A percentile compares a stretch with the other conserved stretches of the same genome.
phyloP scores from a whole-genome alignment of 2,888 invertebrate species.

The Scaptomyza reducta region DNA sequence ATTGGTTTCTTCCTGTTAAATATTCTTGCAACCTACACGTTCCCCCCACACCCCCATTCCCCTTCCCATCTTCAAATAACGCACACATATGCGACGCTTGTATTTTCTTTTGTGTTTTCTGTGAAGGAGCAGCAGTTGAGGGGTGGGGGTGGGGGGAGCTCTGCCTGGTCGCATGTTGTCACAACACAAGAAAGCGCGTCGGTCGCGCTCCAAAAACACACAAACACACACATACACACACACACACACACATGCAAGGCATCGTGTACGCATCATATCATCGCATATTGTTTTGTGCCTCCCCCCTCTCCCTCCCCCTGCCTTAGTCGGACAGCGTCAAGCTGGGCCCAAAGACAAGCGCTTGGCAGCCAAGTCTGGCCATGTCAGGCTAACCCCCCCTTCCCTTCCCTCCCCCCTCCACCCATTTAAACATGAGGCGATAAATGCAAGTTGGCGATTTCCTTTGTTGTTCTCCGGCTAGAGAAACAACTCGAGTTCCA shows the following conservation, averaged over 20 bases:
- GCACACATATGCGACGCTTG: slow-evolving; percentile 46
- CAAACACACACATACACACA: slow-evolving; percentile 20
- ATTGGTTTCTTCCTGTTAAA: slow-evolving; percentile 83
- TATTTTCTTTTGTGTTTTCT: slow-evolving; percentile 32
- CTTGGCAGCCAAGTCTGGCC: slow-evolving; percentile 62
- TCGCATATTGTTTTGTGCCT: slow-evolving; percentile 58
- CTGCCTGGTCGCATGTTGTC: slow-evolving; percentile 59
- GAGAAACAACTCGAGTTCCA: slow-evolving; percentile 36
- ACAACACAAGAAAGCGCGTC: slow-evolving; percentile 60
- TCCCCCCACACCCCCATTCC: not conserved
- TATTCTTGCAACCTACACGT: slow-evolving; percentile 52
- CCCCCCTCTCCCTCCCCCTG: not conserved
- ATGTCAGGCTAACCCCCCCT: slow-evolving; percentile 38
- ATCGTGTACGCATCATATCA: slow-evolving; percentile 70
- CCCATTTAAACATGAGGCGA: slow-evolving; percentile 38
- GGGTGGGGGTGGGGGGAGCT: not conserved
- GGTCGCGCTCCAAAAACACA: slow-evolving; percentile 63
- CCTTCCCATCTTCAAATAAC: not conserved
- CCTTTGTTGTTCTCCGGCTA: slow-evolving; percentile 59
- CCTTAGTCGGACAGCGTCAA: slow-evolving; percentile 47
- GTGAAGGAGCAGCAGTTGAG: not conserved
- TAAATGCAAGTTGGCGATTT: slow-evolving; percentile 77
- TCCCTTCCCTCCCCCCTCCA: not conserved
- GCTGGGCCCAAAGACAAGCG: slow-evolving; percentile 65
- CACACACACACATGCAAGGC: slow-evolving; percentile 23